These are phyloP conservation scores for Sinocyclocheilus rhinocerous DNA, from an alignment of 2,113 vertebrate genomes.

Conservation along the genomic window DNA sequence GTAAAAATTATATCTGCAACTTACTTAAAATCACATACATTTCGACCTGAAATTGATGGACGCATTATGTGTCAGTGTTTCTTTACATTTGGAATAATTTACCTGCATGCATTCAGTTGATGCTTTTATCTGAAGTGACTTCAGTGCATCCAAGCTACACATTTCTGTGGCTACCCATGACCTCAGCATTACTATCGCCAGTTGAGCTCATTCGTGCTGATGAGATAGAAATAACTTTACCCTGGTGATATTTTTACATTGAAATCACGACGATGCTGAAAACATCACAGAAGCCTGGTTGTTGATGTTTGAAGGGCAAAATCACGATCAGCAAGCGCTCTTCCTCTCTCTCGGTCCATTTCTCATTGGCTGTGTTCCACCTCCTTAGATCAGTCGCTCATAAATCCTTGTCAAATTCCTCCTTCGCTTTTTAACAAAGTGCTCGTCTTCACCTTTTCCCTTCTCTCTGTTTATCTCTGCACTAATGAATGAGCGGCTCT, in stretches of 20 bases:
- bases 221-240: too few relatives aligned
- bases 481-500: constrained; percentile 25
- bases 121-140: background rate
- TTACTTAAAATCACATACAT: background rate
- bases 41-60: background rate
- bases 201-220: background rate
- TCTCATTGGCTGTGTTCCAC: constrained; percentile 66
- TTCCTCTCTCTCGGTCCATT: background rate
- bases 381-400: constrained; percentile 64
- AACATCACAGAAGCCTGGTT: background rate
- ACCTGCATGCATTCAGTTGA: background rate
- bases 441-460: constrained; percentile 50
- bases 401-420: constrained; percentile 75
- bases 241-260: background rate
- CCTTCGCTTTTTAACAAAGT: constrained; percentile 67
- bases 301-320: background rate
- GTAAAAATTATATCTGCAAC: background rate
- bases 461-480: constrained; percentile 59
- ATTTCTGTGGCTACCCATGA: background rate
- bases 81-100: background rate
- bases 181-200: background rate
- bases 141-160: background rate
- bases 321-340: background rate
- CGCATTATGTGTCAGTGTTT: background rate
- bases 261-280: background rate